Evolutionary conservation across 2,888 invertebrate genomes (phyloP).

Genomic region (Baccha elongata): DNA sequence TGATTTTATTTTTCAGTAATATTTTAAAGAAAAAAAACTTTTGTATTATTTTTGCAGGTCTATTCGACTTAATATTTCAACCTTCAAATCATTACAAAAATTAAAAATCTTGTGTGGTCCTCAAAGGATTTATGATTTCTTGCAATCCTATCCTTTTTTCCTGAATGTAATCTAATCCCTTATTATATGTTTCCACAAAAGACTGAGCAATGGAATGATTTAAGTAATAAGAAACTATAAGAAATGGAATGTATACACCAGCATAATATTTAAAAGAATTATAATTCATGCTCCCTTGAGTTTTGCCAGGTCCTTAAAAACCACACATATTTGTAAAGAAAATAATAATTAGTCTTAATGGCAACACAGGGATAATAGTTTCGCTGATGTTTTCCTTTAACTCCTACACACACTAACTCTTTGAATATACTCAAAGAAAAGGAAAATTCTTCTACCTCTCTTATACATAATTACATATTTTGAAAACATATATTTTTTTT

Average conservation of each 20-base stretch:
- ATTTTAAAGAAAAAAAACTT: too few relatives aligned
- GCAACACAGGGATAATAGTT: slow-evolving; percentile 22
- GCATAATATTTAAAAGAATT: slow-evolving; percentile 50
- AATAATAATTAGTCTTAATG: slow-evolving; percentile 66
- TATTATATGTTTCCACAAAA: slow-evolving; percentile 41
- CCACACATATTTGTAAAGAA: slow-evolving; percentile 51
- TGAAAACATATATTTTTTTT: slow-evolving; percentile 5
- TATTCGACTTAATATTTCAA: too few relatives aligned
- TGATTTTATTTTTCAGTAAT: too few relatives aligned
- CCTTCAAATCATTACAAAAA: neutral
- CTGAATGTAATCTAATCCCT: slow-evolving; percentile 57
- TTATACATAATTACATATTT: slow-evolving; percentile 10
- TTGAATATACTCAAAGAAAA: slow-evolving; percentile 37
- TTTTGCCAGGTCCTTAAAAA: slow-evolving; percentile 15
- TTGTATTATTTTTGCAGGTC: too few relatives aligned
- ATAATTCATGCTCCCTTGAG: slow-evolving; percentile 39
- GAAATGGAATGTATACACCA: slow-evolving; percentile 28
- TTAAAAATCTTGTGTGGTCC: slow-evolving; percentile 54
- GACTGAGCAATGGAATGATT: slow-evolving; percentile 28
- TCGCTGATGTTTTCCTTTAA: slow-evolving; percentile 41
- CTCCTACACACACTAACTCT: slow-evolving; percentile 55
- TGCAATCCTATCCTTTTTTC: slow-evolving; percentile 53
- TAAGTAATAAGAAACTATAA: neutral
- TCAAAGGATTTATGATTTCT: slow-evolving; percentile 6
- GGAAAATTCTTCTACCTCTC: slow-evolving; percentile 38